These are phyloP conservation scores for Drosophila pseudoananassae DNA, from an alignment of 1,140 invertebrate genomes.

Conservation along the genomic window DNA sequence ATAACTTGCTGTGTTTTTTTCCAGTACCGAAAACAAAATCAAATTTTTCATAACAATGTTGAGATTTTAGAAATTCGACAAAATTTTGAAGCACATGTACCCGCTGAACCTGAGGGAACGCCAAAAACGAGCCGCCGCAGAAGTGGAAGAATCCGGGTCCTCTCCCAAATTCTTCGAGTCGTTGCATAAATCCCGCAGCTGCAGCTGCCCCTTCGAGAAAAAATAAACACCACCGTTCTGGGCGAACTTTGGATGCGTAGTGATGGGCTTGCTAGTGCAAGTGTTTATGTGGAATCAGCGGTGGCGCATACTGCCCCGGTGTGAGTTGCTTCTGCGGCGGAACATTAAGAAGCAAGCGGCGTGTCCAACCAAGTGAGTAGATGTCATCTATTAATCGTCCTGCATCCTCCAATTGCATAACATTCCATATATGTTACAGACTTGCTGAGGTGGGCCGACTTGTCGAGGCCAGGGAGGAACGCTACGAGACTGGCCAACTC, in stretches of 20 bases:
- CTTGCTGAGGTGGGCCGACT: conserved; percentile 87
- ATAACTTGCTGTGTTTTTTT: conserved; percentile 36
- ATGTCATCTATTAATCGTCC: conserved; percentile 6
- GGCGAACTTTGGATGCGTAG: conserved; percentile 41
- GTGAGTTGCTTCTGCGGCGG: conserved; percentile 56
- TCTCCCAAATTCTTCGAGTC: not conserved
- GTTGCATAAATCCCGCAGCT: conserved; percentile 63
- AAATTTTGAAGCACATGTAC: conserved; percentile 61
- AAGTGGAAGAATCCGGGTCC: conserved; percentile 6
- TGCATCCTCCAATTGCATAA: conserved; percentile 34
- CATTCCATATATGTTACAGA: conserved; percentile 68
- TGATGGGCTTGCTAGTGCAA: conserved; percentile 63
- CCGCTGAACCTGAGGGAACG: conserved; percentile 6
- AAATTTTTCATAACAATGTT: conserved; percentile 67
- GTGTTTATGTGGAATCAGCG: conserved; percentile 68
- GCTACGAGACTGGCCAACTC: conserved; percentile 97
- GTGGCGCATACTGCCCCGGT: conserved; percentile 55
- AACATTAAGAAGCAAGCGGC: conserved; percentile 65
- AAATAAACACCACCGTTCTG: conserved; percentile 23
- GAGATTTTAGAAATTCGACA: conserved; percentile 20
- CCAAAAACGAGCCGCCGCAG: conserved; percentile 30
- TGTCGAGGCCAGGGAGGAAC: conserved; percentile 93
- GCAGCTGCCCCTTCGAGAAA: conserved; percentile 16
- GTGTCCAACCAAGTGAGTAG: conserved; percentile 63
- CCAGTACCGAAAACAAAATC: conserved; percentile 56